Conservation (phyloP, 1,140 invertebrate genomes). For the Andricus grossulariae region DNA sequence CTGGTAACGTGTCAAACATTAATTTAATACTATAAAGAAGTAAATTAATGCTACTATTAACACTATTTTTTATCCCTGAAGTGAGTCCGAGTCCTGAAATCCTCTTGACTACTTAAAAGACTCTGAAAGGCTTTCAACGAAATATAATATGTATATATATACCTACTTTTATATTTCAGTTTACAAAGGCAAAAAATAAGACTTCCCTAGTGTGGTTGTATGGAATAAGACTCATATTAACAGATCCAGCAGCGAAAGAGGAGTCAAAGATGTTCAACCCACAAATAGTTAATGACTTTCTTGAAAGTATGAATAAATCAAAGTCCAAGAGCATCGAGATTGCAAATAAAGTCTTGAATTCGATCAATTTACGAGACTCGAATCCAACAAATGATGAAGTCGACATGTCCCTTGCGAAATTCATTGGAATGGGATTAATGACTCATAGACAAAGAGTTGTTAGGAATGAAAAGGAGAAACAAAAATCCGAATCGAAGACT, state of each 20-base stretch:
- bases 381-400: slow-evolving; percentile 47
- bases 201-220: slow-evolving; percentile 70
- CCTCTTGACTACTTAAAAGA: too few species aligned
- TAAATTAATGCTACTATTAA: too few species aligned
- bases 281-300: slow-evolving; percentile 60
- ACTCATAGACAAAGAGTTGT: slow-evolving; percentile 32
- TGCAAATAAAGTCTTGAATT: slow-evolving; percentile 49
- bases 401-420: slow-evolving; percentile 44
- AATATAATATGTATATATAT: slow-evolving; percentile 29
- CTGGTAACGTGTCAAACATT: too few species aligned
- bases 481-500: slow-evolving; percentile 32
- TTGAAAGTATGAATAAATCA: slow-evolving; percentile 51
- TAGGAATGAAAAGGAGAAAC: slow-evolving; percentile 33
- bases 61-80: too few species aligned
- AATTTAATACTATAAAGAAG: too few species aligned
- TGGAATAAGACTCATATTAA: slow-evolving; percentile 68
- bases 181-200: slow-evolving; percentile 69
- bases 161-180: slow-evolving; percentile 60
- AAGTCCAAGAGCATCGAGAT: slow-evolving; percentile 42
- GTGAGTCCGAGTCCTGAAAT: too few species aligned
- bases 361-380: slow-evolving; percentile 45
- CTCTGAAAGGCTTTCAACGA: too few species aligned
- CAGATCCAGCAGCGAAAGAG: slow-evolving; percentile 50
- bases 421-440: slow-evolving; percentile 37
- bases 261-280: slow-evolving; percentile 56